Conservation (phyloP, 2,888 invertebrate genomes). For the Camptogramma bilineatum region DNA sequence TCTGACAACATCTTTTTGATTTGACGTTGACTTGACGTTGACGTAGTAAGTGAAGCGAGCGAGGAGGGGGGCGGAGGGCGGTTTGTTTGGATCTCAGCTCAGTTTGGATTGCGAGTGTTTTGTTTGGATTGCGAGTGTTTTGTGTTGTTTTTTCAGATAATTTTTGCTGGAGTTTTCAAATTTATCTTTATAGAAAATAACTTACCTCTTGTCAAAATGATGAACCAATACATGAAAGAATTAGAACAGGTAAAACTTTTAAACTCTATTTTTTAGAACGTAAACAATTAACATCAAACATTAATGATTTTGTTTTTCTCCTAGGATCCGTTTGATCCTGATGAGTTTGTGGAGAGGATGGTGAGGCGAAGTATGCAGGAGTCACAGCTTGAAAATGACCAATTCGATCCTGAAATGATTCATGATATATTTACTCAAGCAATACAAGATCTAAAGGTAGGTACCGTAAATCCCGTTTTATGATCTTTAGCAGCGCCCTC, state of each 20-base stretch:
- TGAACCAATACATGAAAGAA: constrained; percentile 95
- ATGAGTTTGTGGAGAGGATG: constrained; percentile 98
- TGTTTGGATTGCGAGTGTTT: too few relatives aligned
- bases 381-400: constrained; percentile 86
- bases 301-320: constrained; percentile 12
- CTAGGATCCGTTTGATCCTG: constrained; percentile 98
- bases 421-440: constrained; percentile 97
- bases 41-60: too few relatives aligned
- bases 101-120: too few relatives aligned
- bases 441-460: constrained; percentile 90
- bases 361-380: constrained; percentile 97
- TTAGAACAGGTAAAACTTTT: constrained; percentile 89
- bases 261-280: not conserved
- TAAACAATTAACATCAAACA: not conserved
- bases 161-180: too few relatives aligned
- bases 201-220: constrained; percentile 86
- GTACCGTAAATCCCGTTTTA: not conserved
- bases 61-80: too few relatives aligned
- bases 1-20: too few relatives aligned
- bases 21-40: too few relatives aligned
- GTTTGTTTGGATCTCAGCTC: too few relatives aligned
- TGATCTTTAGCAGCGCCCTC: too few relatives aligned
- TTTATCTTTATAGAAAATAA: too few relatives aligned
- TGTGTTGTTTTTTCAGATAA: too few relatives aligned
- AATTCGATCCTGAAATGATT: constrained; percentile 94